phyloP scores from a whole-genome alignment of 2,888 invertebrate species.

The Eilema depressum region DNA sequence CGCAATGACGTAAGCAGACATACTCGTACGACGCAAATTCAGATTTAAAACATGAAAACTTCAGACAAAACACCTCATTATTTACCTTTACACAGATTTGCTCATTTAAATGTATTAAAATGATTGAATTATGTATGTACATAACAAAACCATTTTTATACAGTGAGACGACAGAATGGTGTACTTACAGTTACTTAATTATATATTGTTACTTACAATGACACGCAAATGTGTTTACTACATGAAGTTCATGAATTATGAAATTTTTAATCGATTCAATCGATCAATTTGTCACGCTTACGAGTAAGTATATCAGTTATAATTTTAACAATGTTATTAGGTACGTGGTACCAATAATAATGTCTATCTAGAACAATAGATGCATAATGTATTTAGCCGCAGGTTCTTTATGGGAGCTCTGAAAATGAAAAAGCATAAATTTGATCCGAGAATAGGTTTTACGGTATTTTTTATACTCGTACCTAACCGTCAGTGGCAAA shows the following conservation, averaged over 20 bases:
- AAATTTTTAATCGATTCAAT: neutral
- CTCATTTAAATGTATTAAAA: neutral
- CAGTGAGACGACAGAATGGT: neutral
- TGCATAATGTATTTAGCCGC: no score
- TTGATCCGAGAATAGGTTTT: no score
- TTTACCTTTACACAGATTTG: neutral
- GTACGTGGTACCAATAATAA: no score
- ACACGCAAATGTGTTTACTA: neutral
- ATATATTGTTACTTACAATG: neutral
- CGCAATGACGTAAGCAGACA: no score
- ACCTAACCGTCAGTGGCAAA: no score
- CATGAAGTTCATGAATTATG: neutral
- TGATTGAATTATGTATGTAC: conserved; percentile 2
- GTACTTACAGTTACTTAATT: neutral
- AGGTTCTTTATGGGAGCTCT: no score
- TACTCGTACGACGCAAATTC: no score
- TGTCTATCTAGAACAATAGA: no score
- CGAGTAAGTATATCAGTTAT: no score
- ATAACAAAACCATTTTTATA: neutral
- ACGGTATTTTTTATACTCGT: no score
- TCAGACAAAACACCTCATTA: neutral
- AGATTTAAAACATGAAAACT: neutral
- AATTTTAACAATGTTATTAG: no score
- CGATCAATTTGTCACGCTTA: neutral
- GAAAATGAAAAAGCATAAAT: no score